Percentiles rank a stretch among this genome's conserved stretches.
Evolutionary conservation across 1,140 invertebrate genomes (phyloP).

Genomic region (Euglossa dilemma): DNA sequence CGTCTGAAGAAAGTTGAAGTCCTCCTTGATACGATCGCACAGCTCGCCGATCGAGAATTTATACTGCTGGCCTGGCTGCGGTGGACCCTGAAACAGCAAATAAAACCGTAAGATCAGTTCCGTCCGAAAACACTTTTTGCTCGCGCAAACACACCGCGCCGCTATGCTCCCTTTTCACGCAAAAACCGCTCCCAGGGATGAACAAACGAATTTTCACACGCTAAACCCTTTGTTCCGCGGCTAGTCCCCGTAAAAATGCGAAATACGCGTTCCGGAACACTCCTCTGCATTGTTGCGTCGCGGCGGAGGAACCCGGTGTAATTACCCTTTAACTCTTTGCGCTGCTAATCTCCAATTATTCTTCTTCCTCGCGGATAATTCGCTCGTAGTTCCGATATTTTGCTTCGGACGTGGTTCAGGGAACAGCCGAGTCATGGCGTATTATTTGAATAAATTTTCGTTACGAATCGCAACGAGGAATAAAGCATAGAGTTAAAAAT

Average conservation of each 20-base stretch:
- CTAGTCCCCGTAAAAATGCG: neutral
- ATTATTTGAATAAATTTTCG: too few relatives aligned
- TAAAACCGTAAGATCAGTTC: conserved; percentile 40
- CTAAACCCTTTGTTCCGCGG: neutral
- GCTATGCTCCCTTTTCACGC: neutral
- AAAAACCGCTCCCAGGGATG: conserved; percentile 2
- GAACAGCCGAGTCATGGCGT: too few relatives aligned
- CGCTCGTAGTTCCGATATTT: too few relatives aligned
- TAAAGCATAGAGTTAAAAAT: too few relatives aligned
- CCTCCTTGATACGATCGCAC: conserved; percentile 95
- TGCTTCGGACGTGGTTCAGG: too few relatives aligned
- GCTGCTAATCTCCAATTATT: too few relatives aligned
- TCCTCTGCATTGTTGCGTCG: neutral
- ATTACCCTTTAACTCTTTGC: neutral
- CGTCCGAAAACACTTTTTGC: neutral
- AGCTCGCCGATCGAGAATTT: conserved; percentile 96
- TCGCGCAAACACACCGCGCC: neutral
- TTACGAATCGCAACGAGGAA: too few relatives aligned
- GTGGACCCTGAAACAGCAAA: conserved; percentile 89
- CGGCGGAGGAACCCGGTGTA: neutral
- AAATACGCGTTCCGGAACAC: neutral
- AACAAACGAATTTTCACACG: conserved; percentile 29
- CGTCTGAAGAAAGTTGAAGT: conserved; percentile 92
- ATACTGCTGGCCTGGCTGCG: conserved; percentile 92
- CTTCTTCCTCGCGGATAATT: too few relatives aligned